Conservation (phyloP, 2,113 vertebrate genomes). For the Lagopus muta region DNA sequence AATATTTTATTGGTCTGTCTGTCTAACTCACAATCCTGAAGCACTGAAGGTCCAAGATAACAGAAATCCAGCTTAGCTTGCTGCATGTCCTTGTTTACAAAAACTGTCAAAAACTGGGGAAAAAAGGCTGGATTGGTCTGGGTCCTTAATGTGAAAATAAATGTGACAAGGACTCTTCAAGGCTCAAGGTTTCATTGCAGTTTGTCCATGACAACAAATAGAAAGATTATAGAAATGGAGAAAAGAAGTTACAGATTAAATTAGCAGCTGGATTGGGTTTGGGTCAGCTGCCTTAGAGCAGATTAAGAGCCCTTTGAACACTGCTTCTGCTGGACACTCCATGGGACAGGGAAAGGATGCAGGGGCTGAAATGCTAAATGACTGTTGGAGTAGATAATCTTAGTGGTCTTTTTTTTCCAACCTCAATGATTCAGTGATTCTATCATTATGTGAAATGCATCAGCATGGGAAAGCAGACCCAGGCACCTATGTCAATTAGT, state of each 20-base stretch:
- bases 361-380: neutral
- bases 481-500: neutral
- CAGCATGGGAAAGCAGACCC: neutral
- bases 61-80: neutral
- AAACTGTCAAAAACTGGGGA: neutral
- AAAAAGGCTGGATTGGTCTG: neutral
- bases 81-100: neutral
- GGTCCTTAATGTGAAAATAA: neutral
- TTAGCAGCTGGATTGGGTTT: neutral
- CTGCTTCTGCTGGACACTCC: neutral
- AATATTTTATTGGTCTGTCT: neutral
- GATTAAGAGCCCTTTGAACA: neutral
- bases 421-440: too few species aligned
- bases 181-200: neutral
- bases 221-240: neutral
- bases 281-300: neutral
- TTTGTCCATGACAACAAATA: neutral
- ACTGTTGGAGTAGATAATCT: too few species aligned
- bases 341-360: neutral
- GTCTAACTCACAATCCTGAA: neutral
- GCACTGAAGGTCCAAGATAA: neutral
- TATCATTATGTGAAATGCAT: neutral
- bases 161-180: neutral
- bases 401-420: too few species aligned
- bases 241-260: neutral